Percentiles rank a stretch among this genome's conserved stretches.
These are phyloP conservation scores for Gallinago media DNA, from an alignment of 2,113 vertebrate genomes.

Conservation along the genomic window DNA sequence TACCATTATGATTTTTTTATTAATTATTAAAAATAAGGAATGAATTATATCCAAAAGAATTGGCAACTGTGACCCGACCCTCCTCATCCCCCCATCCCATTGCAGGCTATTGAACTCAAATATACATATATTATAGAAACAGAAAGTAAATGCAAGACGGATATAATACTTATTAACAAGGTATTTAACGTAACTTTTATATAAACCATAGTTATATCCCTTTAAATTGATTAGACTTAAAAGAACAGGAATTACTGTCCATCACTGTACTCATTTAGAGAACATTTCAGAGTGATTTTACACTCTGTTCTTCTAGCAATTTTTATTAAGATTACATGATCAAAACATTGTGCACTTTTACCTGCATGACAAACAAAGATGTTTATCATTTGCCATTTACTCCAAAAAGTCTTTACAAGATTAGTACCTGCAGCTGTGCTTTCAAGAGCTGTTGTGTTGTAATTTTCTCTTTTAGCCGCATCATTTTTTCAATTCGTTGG, in stretches of 20 bases:
- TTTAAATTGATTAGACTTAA: background rate
- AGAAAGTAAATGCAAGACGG: background rate
- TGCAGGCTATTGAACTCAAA: background rate
- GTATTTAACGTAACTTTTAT: background rate
- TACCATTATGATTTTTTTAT: background rate
- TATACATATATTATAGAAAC: background rate
- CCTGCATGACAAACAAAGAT: background rate
- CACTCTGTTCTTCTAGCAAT: background rate
- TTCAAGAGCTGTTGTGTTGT: slow-evolving; percentile 87
- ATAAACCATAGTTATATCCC: background rate
- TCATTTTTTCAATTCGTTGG: slow-evolving; percentile 92
- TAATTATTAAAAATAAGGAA: background rate
- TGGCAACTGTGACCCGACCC: background rate
- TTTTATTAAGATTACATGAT: background rate
- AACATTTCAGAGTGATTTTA: background rate
- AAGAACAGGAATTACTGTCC: background rate
- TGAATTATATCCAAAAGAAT: background rate
- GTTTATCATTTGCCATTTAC: background rate
- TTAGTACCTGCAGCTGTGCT: slow-evolving; percentile 87
- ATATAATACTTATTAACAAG: background rate
- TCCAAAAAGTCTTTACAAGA: background rate
- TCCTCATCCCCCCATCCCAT: background rate
- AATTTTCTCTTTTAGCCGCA: slow-evolving; percentile 87
- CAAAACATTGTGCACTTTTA: background rate
- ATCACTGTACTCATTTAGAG: background rate